Evolutionary conservation across 2,888 invertebrate species (phyloP).

Genomic region (Pediacus dermestoides): DNA sequence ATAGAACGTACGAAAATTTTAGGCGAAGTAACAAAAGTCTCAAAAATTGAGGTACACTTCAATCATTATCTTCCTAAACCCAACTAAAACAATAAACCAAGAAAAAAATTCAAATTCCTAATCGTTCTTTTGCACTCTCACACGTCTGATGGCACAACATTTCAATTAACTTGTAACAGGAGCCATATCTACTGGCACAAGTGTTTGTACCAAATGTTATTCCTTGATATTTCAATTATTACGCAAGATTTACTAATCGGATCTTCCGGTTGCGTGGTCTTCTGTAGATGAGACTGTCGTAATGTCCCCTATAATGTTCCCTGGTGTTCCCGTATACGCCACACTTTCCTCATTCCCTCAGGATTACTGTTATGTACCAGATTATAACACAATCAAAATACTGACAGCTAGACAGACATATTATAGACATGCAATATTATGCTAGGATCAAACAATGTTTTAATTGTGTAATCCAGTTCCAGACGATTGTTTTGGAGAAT

Average conservation of each 20-base stretch:
- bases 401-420: constrained; percentile 6
- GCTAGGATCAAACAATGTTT: too few species aligned
- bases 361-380: constrained; percentile 23
- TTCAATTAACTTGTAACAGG: constrained; percentile 29
- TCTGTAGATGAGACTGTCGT: constrained; percentile 10
- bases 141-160: too few species aligned
- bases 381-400: constrained; percentile 22
- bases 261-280: constrained; percentile 44
- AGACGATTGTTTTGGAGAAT: too few species aligned
- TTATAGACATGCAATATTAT: constrained; percentile 3
- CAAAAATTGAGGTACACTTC: too few species aligned
- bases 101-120: too few species aligned
- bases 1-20: too few species aligned
- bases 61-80: too few species aligned
- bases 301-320: constrained; percentile 1
- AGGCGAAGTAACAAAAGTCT: too few species aligned
- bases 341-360: constrained; percentile 16
- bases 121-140: too few species aligned
- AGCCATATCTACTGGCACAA: constrained; percentile 24
- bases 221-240: constrained; percentile 48
- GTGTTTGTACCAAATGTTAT: constrained; percentile 28
- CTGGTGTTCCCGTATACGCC: not conserved
- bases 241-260: constrained; percentile 48
- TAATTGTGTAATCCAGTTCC: too few species aligned
- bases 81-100: too few species aligned